A percentile compares a stretch with the other conserved stretches of the same genome.
These are phyloP conservation scores for Delichon dasypus DNA, from an alignment of 2,797 vertebrate genomes.

Conservation along the genomic window DNA sequence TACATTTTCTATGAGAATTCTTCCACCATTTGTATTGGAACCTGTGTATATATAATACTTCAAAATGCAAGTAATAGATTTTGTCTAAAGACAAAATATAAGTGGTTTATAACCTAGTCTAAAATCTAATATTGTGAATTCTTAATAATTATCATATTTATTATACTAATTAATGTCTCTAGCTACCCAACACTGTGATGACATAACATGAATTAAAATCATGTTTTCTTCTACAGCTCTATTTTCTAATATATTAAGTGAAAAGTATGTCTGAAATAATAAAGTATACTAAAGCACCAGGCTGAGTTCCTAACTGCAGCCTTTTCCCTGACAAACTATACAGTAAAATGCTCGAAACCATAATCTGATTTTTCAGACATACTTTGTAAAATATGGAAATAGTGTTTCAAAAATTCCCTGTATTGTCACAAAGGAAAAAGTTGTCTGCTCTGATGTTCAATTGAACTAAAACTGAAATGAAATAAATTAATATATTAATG, in stretches of 20 bases:
- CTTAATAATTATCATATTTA: constrained; percentile 9
- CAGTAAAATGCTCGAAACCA: not conserved
- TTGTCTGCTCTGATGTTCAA: constrained; percentile 58
- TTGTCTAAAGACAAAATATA: constrained; percentile 35
- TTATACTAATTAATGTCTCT: not conserved
- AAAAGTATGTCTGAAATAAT: not conserved
- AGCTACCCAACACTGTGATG: not conserved
- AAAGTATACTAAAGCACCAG: not conserved
- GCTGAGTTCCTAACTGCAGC: not conserved
- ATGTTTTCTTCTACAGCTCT: not conserved
- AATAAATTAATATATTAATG: constrained; percentile 62
- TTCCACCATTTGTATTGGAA: constrained; percentile 25
- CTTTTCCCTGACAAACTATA: not conserved
- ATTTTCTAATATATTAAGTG: not conserved
- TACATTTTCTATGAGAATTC: constrained; percentile 70
- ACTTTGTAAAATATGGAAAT: not conserved
- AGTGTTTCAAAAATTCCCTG: not conserved
- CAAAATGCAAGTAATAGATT: constrained; percentile 43
- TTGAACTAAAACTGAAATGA: constrained; percentile 56
- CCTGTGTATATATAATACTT: constrained; percentile 59
- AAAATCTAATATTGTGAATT: constrained; percentile 29
- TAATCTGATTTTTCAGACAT: not conserved
- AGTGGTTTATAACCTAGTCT: not conserved
- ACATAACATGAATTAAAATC: not conserved
- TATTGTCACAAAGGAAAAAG: constrained; percentile 45